Base-by-base conservation (phyloP, 2,113 vertebrate species). In the Pagrus major region DNA sequence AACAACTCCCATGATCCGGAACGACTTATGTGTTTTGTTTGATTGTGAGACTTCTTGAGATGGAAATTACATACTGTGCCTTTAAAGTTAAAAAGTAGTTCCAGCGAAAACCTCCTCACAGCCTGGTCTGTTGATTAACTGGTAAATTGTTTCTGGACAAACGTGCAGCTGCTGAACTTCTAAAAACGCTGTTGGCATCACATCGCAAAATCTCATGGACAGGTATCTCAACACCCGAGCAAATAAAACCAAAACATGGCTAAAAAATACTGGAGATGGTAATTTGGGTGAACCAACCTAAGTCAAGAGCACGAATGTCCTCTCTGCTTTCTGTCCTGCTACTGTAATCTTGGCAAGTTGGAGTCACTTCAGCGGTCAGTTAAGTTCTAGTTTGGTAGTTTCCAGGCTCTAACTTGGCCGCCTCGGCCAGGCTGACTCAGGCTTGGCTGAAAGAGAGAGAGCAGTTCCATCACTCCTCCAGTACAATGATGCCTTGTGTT, bases 401-500 rank as follows among this genome's bases (percentile, higher is more conserved):
- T 79, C 76, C 78, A 73, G 72, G 1, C 66, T 69, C n/a, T 5
- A 27, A 71, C 72, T 80, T 60, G 44, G 58, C 68, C n/a, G 33
- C 10, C 8, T 20, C 23, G 25, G 51, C 21, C 0, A 18, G 58
- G 49, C 65, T 49, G 58, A 89, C 65, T 81, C 78, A 71, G 65
- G 63, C 75, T 83, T 80, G 64, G 71, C 71, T 66, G 41, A 41
- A 41, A 54, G 35, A 51, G 61, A 69, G 81, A 68, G 82, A 76
- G 77, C 63, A 21, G 81, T 64, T 64, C 81, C 47, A 65, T 76
- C 68, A 3, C 75, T 76, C 66, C 71, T 18, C 35, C 80, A 77
- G 89, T 67, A 93, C 92, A 94, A 93, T 89, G 90, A 80, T 56
- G 67, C 80, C 86, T 88, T 92, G 91, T 94, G 78, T 92, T 75